Evolutionary conservation across 2,797 vertebrate species (phyloP).

Genomic region (Menidia menidia): DNA sequence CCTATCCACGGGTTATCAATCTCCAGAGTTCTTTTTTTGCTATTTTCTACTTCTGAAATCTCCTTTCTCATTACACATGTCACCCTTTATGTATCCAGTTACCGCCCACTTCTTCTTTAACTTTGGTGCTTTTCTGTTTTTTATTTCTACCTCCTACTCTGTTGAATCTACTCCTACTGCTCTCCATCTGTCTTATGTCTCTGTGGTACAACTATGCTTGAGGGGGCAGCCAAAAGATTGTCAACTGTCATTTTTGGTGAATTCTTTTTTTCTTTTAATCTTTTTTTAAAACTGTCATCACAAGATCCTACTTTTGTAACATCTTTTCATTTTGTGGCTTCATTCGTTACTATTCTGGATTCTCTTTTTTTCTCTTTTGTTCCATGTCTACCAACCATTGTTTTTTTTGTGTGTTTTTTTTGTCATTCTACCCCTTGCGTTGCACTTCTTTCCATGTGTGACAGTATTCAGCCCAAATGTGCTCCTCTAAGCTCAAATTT

Average conservation of each 20-base stretch:
- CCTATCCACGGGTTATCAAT: background rate
- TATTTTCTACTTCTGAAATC: background rate
- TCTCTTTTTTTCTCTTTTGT: conserved; percentile 17
- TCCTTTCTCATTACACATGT: background rate
- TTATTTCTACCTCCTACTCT: conserved; percentile 25
- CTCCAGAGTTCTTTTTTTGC: conserved; percentile 1
- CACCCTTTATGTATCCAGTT: conserved; percentile 7
- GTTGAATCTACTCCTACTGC: conserved; percentile 7
- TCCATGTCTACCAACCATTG: conserved; percentile 12
- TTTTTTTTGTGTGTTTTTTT: conserved; percentile 7
- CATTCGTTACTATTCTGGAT: conserved; percentile 27
- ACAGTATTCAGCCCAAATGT: conserved; percentile 43
- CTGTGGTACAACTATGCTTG: conserved; percentile 38
- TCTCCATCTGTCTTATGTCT: conserved; percentile 48
- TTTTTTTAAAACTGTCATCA: conserved; percentile 12
- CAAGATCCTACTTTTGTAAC: conserved; percentile 13
- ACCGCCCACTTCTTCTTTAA: conserved; percentile 7
- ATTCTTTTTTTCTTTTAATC: background rate
- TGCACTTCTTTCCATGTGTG: conserved; percentile 29
- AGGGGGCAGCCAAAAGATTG: conserved; percentile 43
- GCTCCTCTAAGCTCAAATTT: conserved; percentile 49
- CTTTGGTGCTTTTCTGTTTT: conserved; percentile 19
- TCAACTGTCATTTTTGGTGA: conserved; percentile 51
- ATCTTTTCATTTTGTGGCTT: conserved; percentile 20
- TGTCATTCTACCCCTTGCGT: conserved; percentile 36